Evolutionary conservation across 2,797 vertebrate species (phyloP).

Genomic region (Mus caroli): DNA sequence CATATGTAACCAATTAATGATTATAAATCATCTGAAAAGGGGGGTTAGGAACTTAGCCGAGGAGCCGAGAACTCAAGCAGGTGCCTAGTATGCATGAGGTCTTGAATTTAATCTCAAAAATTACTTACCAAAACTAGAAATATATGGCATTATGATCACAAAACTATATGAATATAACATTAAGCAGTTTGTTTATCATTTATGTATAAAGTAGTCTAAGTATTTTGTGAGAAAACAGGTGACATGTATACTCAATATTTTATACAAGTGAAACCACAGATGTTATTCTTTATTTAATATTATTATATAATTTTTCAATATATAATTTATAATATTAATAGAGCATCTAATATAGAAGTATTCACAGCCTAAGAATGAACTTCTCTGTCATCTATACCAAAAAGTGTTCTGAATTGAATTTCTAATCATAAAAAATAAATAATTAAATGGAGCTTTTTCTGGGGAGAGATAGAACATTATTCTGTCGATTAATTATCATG

Average conservation of each 20-base stretch:
- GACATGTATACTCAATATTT: background rate
- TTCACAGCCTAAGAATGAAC: background rate
- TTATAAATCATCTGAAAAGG: background rate
- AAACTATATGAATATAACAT: background rate
- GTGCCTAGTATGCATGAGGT: background rate
- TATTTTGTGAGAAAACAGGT: background rate
- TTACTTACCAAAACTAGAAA: background rate
- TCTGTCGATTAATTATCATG: background rate
- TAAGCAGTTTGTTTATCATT: background rate
- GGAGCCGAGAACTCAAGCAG: background rate
- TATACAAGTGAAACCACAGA: background rate
- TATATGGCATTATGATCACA: background rate
- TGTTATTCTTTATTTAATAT: background rate
- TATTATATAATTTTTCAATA: background rate
- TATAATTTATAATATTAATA: background rate
- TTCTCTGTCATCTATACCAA: background rate
- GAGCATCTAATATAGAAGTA: background rate
- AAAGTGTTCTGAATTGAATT: constrained; percentile 39
- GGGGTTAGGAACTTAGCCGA: background rate
- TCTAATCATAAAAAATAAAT: constrained; percentile 61
- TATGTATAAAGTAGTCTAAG: background rate
- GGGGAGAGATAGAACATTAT: background rate
- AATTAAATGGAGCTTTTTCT: constrained; percentile 23
- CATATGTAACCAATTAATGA: background rate
- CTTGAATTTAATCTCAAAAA: background rate